phyloP scores from a whole-genome alignment of 2,888 invertebrate genomes.

The Drymonia ruficornis region DNA sequence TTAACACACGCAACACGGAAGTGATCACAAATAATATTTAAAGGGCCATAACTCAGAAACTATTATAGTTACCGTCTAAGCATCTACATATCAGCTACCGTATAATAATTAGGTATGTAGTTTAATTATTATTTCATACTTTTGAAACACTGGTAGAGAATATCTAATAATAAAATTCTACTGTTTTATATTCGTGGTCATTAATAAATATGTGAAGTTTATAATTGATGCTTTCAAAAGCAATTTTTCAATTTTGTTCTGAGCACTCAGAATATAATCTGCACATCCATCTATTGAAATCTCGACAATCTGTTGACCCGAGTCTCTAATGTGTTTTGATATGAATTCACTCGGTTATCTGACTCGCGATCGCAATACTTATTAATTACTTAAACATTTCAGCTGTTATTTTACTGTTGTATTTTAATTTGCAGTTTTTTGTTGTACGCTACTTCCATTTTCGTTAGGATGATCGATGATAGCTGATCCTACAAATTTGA shows the following conservation, averaged over 20 bases:
- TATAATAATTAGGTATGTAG: no score
- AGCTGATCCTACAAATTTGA: not conserved
- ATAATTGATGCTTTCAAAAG: not conserved
- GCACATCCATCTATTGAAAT: conserved; percentile 20
- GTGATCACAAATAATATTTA: no score
- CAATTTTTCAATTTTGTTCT: not conserved
- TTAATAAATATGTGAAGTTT: not conserved
- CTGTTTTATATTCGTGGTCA: no score
- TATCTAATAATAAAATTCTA: no score
- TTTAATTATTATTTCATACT: no score
- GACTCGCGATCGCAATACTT: conserved; percentile 25
- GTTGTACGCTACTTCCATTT: not conserved
- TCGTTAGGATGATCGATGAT: not conserved
- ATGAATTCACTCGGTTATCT: conserved; percentile 33
- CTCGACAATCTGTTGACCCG: conserved; percentile 27
- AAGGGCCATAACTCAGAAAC: no score
- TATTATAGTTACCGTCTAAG: no score
- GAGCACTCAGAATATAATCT: conserved; percentile 8
- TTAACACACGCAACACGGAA: no score
- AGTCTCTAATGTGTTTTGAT: conserved; percentile 26
- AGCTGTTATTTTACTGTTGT: conserved; percentile 12
- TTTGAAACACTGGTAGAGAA: no score
- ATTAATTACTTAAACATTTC: conserved; percentile 31
- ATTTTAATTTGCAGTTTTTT: not conserved
- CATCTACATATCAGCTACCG: no score